These are phyloP conservation scores for Oxyruncus cristatus DNA, from an alignment of 2,113 vertebrate species.

Conservation along the genomic window DNA sequence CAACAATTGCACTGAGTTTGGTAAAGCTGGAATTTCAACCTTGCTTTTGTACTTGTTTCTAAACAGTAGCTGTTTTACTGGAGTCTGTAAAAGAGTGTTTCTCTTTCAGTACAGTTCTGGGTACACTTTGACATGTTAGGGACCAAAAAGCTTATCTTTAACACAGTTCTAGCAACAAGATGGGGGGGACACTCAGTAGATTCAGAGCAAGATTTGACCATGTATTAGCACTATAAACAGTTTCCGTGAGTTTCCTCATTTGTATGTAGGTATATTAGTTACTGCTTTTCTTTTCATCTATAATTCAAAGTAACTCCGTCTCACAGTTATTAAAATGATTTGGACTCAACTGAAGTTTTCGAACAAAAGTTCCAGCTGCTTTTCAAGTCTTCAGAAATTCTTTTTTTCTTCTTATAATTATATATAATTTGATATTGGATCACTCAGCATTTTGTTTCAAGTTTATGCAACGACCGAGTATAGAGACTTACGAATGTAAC, in stretches of 20 bases:
- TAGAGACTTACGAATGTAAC: not conserved
- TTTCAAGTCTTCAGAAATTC: not conserved
- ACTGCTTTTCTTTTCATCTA: not conserved
- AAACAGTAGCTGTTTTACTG: not conserved
- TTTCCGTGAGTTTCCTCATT: not conserved
- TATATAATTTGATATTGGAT: not conserved
- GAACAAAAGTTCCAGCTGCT: not conserved
- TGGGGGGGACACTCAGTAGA: not conserved
- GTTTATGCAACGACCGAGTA: not conserved
- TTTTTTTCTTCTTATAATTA: not conserved
- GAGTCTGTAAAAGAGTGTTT: not conserved
- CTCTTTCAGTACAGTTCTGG: not conserved
- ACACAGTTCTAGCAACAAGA: not conserved
- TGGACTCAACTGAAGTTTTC: not conserved
- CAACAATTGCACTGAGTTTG: not conserved
- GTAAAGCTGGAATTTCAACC: not conserved
- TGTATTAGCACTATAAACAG: not conserved
- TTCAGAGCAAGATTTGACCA: not conserved
- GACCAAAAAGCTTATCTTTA: not conserved
- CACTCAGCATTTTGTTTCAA: not conserved
- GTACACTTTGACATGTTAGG: not conserved
- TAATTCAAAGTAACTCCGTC: not conserved
- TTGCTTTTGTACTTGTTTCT: not conserved
- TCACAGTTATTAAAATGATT: not conserved
- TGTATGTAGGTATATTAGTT: not conserved